A percentile compares a stretch with the other conserved stretches of the same genome.
These are phyloP conservation scores for Scopus umbretta DNA, from an alignment of 2,113 vertebrate species.

Conservation along the genomic window DNA sequence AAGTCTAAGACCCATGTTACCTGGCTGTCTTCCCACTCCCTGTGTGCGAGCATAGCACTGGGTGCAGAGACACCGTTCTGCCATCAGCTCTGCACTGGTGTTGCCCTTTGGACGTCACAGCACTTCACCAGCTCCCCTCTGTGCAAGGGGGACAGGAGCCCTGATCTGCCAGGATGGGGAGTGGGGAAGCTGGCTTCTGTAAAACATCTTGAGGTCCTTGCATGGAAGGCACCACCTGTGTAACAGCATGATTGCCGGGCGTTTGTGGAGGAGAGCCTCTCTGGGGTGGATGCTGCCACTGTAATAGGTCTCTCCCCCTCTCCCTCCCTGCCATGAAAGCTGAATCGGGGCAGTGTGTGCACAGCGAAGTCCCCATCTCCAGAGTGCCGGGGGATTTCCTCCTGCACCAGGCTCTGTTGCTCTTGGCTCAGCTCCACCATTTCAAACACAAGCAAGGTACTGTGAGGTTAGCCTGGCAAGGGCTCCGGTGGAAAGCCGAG, in stretches of 20 bases:
- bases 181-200: background rate
- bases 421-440: slow-evolving; percentile 37
- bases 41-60: background rate
- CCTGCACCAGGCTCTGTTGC: slow-evolving; percentile 34
- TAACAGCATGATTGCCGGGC: background rate
- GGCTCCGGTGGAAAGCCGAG: background rate
- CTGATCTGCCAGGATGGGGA: background rate
- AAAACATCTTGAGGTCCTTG: background rate
- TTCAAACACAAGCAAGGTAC: slow-evolving; percentile 40
- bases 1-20: background rate
- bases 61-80: background rate
- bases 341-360: slow-evolving; percentile 38
- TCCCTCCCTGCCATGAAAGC: background rate
- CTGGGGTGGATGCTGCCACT: background rate
- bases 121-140: background rate
- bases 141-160: background rate
- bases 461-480: slow-evolving; percentile 53
- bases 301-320: background rate
- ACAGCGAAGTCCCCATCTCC: background rate
- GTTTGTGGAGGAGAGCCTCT: background rate
- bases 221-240: background rate
- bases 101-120: background rate
- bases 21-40: background rate
- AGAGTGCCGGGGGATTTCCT: slow-evolving; percentile 49
- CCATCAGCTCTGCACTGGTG: rapidly evolving